phyloP scores from a whole-genome alignment of 2,888 invertebrate genomes.

The Epiblema foenella region DNA sequence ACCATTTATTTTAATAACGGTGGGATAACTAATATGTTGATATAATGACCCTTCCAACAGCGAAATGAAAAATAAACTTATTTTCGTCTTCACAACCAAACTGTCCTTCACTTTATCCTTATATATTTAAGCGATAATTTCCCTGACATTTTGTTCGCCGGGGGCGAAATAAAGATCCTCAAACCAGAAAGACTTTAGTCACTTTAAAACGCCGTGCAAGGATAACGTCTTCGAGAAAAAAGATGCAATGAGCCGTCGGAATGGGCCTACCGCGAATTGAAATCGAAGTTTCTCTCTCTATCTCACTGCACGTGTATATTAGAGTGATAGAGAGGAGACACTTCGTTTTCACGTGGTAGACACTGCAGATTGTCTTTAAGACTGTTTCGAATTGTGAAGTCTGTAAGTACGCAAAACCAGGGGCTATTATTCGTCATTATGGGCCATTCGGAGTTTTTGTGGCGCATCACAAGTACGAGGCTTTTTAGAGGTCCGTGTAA shows the following conservation, averaged over 20 bases:
- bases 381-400: background rate
- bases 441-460: slow-evolving; percentile 44
- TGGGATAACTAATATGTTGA: too few species aligned
- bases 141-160: slow-evolving; percentile 29
- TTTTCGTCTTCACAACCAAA: slow-evolving; percentile 15
- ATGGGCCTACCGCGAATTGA: too few species aligned
- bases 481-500: slow-evolving; percentile 14
- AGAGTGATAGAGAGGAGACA: too few species aligned
- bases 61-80: slow-evolving; percentile 1
- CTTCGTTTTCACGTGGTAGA: too few species aligned
- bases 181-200: background rate
- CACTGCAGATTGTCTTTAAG: background rate
- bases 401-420: slow-evolving; percentile 23
- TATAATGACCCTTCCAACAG: too few species aligned
- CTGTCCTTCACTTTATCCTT: slow-evolving; percentile 30
- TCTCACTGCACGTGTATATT: too few species aligned
- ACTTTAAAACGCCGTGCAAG: background rate
- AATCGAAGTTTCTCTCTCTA: too few species aligned
- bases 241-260: background rate
- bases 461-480: slow-evolving; percentile 11
- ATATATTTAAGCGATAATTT: slow-evolving; percentile 38
- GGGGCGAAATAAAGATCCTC: slow-evolving; percentile 7
- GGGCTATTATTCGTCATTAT: slow-evolving; percentile 44
- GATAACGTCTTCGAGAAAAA: background rate
- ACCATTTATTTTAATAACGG: too few species aligned